These are phyloP conservation scores for Phymatocera aterrima DNA, from an alignment of 2,888 invertebrate genomes.

Conservation along the genomic window DNA sequence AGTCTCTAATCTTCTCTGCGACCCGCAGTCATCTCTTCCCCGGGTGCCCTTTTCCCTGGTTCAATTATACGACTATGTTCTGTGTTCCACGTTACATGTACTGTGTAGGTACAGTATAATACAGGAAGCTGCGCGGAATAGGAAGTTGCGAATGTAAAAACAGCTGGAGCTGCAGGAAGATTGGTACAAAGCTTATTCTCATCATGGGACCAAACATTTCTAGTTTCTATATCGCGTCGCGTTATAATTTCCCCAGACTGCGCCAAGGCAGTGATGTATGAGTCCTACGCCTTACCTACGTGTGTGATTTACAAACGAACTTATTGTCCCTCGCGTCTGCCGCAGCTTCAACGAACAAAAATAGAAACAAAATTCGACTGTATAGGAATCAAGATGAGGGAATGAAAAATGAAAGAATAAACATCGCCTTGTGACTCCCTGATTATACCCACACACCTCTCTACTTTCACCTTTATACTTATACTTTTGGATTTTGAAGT, in stretches of 20 bases:
- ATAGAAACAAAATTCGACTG: background rate
- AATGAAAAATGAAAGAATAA: background rate
- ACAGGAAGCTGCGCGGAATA: too few relatives aligned
- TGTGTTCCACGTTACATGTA: background rate
- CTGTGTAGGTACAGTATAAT: background rate
- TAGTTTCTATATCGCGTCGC: background rate
- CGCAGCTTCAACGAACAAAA: background rate
- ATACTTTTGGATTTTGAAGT: too few relatives aligned
- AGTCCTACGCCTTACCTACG: background rate
- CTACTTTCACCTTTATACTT: too few relatives aligned
- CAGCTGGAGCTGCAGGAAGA: background rate
- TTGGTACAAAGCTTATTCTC: too few relatives aligned
- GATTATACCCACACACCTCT: too few relatives aligned
- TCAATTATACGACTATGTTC: background rate
- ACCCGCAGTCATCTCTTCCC: slow-evolving; percentile 27
- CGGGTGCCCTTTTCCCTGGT: background rate
- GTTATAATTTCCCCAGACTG: slow-evolving; percentile 15
- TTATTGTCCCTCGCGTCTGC: background rate
- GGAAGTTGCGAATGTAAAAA: slow-evolving; percentile 12
- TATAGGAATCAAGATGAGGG: background rate
- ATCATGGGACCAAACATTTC: background rate
- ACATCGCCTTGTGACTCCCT: background rate
- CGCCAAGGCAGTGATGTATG: slow-evolving; percentile 18
- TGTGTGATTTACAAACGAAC: slow-evolving; percentile 21
- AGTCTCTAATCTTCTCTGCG: slow-evolving; percentile 43